These are phyloP conservation scores for Tetranychus piercei DNA, from an alignment of 2,888 invertebrate species.

Conservation along the genomic window DNA sequence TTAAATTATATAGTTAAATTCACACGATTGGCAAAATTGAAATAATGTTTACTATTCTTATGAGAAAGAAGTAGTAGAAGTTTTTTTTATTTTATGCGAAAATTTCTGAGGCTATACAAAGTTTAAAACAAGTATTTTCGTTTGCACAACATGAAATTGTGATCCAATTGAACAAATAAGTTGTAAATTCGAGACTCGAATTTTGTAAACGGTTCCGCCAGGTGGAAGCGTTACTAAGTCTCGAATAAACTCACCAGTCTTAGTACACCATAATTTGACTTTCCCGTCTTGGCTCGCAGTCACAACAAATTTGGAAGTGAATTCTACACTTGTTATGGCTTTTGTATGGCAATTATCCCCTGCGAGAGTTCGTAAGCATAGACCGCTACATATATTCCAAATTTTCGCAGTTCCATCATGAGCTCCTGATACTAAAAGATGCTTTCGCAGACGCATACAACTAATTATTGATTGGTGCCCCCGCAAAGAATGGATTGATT, in stretches of 20 bases:
- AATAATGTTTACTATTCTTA: no score
- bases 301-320: constrained; percentile 88
- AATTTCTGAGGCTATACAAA: no score
- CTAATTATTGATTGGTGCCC: constrained; percentile 95
- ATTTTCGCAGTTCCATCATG: constrained; percentile 98
- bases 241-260: constrained; percentile 82
- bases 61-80: no score
- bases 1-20: no score
- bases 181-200: constrained; percentile 82
- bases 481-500: constrained; percentile 78
- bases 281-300: constrained; percentile 98
- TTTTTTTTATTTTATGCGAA: no score
- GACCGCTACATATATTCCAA: constrained; percentile 94
- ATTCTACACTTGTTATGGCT: constrained; percentile 93
- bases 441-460: constrained; percentile 84
- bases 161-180: constrained; percentile 96
- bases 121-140: constrained; percentile 87
- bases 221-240: constrained; percentile 81
- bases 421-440: constrained; percentile 92
- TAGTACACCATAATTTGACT: constrained; percentile 95
- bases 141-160: constrained; percentile 94
- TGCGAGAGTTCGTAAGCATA: constrained; percentile 85
- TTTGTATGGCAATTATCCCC: constrained; percentile 92
- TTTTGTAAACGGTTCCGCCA: constrained; percentile 98
- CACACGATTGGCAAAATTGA: no score